These are phyloP conservation scores for Cryptoprocta ferox DNA, from an alignment of 2,797 vertebrate species.

Conservation along the genomic window DNA sequence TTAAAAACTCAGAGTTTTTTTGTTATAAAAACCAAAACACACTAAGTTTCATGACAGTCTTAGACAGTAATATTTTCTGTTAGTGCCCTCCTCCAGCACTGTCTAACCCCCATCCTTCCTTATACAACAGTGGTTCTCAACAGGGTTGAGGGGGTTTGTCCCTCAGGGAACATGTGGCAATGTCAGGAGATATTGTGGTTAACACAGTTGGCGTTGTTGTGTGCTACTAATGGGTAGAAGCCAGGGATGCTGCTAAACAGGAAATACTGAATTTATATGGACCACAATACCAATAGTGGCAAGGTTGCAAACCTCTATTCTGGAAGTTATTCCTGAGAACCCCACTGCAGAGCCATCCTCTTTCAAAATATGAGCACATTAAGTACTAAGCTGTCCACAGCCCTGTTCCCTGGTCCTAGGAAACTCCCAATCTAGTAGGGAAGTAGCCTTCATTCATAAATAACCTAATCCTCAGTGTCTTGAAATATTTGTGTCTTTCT, in stretches of 20 bases:
- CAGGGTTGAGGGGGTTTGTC: not conserved
- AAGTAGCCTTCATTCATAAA: not conserved
- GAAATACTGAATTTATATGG: not conserved
- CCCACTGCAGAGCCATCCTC: not conserved
- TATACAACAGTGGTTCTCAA: not conserved
- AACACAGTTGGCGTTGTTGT: not conserved
- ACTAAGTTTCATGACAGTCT: not conserved
- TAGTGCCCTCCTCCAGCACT: not conserved
- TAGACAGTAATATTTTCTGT: not conserved
- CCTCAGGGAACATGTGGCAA: not conserved
- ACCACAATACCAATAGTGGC: not conserved
- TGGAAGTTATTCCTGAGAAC: not conserved
- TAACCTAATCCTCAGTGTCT: not conserved
- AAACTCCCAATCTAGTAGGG: not conserved
- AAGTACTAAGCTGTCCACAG: too few relatives aligned
- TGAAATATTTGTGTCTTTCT: not conserved
- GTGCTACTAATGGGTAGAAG: too few relatives aligned
- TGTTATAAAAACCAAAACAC: not conserved
- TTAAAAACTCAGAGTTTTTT: not conserved
- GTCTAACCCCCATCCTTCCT: not conserved
- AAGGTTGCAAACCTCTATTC: not conserved
- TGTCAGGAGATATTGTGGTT: not conserved
- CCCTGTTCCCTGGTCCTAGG: not conserved
- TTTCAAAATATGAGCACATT: not conserved
- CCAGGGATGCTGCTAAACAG: not conserved